These are phyloP conservation scores for Knipowitschia caucasica DNA, from an alignment of 2,797 vertebrate species.

Conservation along the genomic window DNA sequence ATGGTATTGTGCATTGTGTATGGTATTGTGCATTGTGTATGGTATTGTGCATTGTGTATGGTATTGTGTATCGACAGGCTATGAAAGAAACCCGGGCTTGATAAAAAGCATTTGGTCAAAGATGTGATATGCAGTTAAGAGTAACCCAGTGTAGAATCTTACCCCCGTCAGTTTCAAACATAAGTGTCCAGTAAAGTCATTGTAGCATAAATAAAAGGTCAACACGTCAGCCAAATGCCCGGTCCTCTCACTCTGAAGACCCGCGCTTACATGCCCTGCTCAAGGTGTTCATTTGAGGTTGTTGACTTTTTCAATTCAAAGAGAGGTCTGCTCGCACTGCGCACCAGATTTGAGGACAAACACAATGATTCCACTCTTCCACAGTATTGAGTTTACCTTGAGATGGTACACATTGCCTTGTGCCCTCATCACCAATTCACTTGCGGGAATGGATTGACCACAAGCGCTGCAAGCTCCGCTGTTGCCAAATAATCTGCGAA, in stretches of 20 bases:
- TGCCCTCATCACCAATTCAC: constrained; percentile 97
- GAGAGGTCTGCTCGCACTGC: not conserved
- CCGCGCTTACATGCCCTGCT: not conserved
- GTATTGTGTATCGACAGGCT: too few species aligned
- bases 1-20: too few species aligned
- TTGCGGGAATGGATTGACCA: constrained; percentile 97
- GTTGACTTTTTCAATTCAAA: not conserved
- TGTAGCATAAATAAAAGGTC: not conserved
- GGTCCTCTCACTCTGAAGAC: not conserved
- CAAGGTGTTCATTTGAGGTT: not conserved
- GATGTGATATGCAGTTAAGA: too few species aligned
- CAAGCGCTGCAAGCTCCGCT: constrained; percentile 98
- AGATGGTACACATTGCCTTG: constrained; percentile 99
- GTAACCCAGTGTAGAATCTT: not conserved
- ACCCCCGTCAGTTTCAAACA: not conserved
- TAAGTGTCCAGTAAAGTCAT: not conserved
- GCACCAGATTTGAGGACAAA: not conserved
- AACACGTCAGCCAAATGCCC: not conserved
- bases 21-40: too few species aligned
- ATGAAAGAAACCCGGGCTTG: too few species aligned
- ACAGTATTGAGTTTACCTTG: constrained; percentile 80
- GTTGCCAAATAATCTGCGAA: constrained; percentile 94
- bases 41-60: too few species aligned
- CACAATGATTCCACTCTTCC: not conserved
- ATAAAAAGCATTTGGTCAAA: too few species aligned